A percentile compares a stretch with the other conserved stretches of the same genome.
Evolutionary conservation across 2,113 vertebrate species (phyloP).

Genomic region (Athene noctua): DNA sequence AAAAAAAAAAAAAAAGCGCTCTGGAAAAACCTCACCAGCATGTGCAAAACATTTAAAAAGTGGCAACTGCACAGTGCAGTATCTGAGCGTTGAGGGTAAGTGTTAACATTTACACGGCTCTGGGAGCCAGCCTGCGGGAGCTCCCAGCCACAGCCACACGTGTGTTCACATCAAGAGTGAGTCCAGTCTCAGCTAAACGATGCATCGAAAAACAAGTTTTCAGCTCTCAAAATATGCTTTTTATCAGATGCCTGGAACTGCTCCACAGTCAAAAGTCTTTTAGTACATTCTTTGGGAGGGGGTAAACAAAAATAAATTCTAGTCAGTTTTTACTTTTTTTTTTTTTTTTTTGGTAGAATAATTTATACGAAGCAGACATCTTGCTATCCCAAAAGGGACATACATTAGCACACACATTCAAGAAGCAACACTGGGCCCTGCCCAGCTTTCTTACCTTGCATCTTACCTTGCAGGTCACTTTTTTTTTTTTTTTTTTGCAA

Average conservation of each 20-base stretch:
- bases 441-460: not conserved
- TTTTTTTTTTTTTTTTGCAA: not conserved
- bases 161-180: not conserved
- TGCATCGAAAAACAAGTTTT: not conserved
- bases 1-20: too few relatives aligned
- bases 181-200: not conserved
- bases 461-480: not conserved
- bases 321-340: not conserved
- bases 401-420: not conserved
- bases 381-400: not conserved
- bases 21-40: not conserved
- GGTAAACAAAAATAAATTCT: not conserved
- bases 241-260: not conserved
- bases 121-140: not conserved
- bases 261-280: not conserved
- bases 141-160: not conserved
- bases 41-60: constrained; percentile 47
- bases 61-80: not conserved
- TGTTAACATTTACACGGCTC: fast-evolving
- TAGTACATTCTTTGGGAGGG: not conserved
- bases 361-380: not conserved
- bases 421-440: not conserved
- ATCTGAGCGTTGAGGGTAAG: not conserved
- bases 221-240: not conserved
- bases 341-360: not conserved